Evolutionary conservation across 2,888 invertebrate genomes (phyloP), one percentile per base, ranked within the genome.

Genomic region (Unio pictorum): DNA sequence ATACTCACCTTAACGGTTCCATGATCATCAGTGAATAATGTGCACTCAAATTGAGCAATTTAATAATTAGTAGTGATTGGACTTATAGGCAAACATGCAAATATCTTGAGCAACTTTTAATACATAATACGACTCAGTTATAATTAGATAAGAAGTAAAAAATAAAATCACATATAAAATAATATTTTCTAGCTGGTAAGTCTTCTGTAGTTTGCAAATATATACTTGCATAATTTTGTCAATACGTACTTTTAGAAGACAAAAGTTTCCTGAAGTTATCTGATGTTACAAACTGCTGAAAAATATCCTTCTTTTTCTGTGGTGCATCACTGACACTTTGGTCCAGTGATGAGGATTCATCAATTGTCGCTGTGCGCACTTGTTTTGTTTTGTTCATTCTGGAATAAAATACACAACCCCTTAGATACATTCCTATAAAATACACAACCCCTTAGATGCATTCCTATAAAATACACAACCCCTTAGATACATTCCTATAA

Each of bases 381-480:
- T 71, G 72, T 56, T 76, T 79, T 2, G 81, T 84, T 65, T 81
- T 76, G 67, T 79, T 71, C 72, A 82, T 82, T 63, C 84, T 84
- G 64, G 8, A 64, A 72, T 26, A 3, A 15, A n/a, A 28, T 45
- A 45, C 11, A 45, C 1, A 45, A 45, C 45, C 15, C 3, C 11
- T 15, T 15, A 45, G 8, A 0, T 45, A 11, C 0, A 45, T 45
- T 45, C 15, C 23, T 23, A 23, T 23, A 23, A 23, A 23, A 23
- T 23, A 23, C 23, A 23, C 23, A 23, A 23, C 23, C 23, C 23
- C 23, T 23, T 23, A 23, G 23, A 23, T 23, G 23, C 23, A 23
- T 23, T 23, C 23, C 23, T 23, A 23, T 23, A 23, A 23, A 23
- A 23, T 23, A 23, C 23, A 23, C 23, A 23, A 23, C 23, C 23